phyloP scores from a whole-genome alignment of 2,888 invertebrate genomes.

The Meganola albula region DNA sequence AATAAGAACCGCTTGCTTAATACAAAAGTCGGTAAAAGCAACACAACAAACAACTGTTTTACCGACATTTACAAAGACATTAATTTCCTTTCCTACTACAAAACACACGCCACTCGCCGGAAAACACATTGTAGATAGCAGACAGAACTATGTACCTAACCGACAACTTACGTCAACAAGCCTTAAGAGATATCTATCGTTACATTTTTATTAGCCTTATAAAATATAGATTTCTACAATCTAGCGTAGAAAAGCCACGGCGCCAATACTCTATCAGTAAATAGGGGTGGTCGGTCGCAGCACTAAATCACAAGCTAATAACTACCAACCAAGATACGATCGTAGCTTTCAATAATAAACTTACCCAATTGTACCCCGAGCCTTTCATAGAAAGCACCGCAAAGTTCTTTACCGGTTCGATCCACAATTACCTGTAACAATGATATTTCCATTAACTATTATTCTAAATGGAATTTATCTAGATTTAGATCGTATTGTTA shows the following conservation, averaged over 20 bases:
- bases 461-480: conserved; percentile 41
- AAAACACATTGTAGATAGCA: too few relatives aligned
- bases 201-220: conserved; percentile 20
- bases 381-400: conserved; percentile 61
- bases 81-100: too few relatives aligned
- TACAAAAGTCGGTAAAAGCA: too few relatives aligned
- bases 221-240: conserved; percentile 33
- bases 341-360: conserved; percentile 68
- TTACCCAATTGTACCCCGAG: conserved; percentile 57
- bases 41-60: too few relatives aligned
- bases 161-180: too few relatives aligned
- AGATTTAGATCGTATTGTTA: conserved; percentile 32
- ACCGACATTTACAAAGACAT: too few relatives aligned
- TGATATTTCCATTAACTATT: conserved; percentile 59
- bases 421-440: conserved; percentile 58
- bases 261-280: conserved; percentile 50
- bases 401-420: conserved; percentile 55
- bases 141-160: too few relatives aligned
- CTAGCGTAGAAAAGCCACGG: conserved; percentile 25
- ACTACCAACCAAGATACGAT: conserved; percentile 65
- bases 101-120: too few relatives aligned
- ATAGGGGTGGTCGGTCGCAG: conserved; percentile 58
- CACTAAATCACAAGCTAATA: conserved; percentile 72
- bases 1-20: too few relatives aligned
- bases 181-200: conserved; percentile 10